These are phyloP conservation scores for Scolopax bukidnonensis DNA, from an alignment of 2,797 vertebrate genomes.

Conservation along the genomic window DNA sequence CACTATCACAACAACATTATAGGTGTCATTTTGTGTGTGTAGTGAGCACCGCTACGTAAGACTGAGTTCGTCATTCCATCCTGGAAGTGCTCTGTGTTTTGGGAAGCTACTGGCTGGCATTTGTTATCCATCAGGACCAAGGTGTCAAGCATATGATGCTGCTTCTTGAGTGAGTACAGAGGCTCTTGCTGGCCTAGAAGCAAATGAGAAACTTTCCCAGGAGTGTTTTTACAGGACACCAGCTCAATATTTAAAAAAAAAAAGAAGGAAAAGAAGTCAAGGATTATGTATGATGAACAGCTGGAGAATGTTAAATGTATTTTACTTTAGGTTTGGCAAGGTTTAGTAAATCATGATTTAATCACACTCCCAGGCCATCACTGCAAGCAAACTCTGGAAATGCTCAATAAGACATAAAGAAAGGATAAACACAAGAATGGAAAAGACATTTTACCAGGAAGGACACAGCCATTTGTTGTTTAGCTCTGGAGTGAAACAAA, in stretches of 20 bases:
- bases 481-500: slow-evolving; percentile 12
- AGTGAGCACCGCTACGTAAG: neutral
- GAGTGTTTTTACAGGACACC: slow-evolving; percentile 30
- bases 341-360: slow-evolving; percentile 70
- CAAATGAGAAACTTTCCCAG: slow-evolving; percentile 26
- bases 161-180: neutral
- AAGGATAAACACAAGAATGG: slow-evolving; percentile 55
- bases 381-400: slow-evolving; percentile 69
- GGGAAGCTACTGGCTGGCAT: neutral
- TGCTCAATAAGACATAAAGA: slow-evolving; percentile 43
- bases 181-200: neutral
- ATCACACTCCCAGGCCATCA: slow-evolving; percentile 57
- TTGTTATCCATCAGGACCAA: slow-evolving; percentile 19
- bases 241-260: neutral
- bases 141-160: slow-evolving; percentile 22
- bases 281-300: slow-evolving; percentile 70
- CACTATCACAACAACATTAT: neutral
- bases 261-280: slow-evolving; percentile 4
- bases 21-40: neutral
- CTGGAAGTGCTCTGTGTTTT: neutral
- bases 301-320: slow-evolving; percentile 71
- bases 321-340: slow-evolving; percentile 73
- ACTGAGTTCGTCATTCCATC: neutral
- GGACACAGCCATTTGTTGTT: slow-evolving; percentile 42
- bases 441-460: slow-evolving; percentile 64